Evolutionary conservation across 2,888 invertebrate species (phyloP), one percentile per base, ranked within the genome.

Genomic region (Mesorhabditis spiculigera): DNA sequence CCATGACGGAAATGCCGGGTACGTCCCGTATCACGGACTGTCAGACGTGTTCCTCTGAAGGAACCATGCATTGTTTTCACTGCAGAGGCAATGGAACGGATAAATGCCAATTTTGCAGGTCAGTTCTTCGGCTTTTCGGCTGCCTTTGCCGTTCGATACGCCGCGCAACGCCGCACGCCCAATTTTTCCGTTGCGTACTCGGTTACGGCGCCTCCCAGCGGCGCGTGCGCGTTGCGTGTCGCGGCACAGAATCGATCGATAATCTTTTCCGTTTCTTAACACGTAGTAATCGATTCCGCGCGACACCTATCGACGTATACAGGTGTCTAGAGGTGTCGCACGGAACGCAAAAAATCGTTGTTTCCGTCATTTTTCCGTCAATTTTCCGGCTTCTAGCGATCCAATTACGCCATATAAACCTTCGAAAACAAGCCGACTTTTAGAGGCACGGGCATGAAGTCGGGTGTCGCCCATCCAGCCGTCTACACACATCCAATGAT

Each of bases 361-460:
- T 28, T 66, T 66, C 63, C 61, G 10, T 42, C 28, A 28, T 3
- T 28, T 28, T 28, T 28, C 28, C 28, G 28, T 28, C 28, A 28
- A 28, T 28, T 28, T 28, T 28, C 28, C 28, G 28, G 28, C 28
- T 1, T 28, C 3, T 28, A 28, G 28, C 28, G 28, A 28, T 28
- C 28, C 28, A 3, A 28, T 28, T 28, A 28, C 28, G 28, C 28
- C 2, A 50, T 50, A 50, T 50, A 50, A 50, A 50, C 10, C 58
- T 13, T 50, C 8, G n/a, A 50, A 10, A 50, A 13, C n/a, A 13
- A 50, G n/a, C n/a, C n/a, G 10, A 44, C 45, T 13, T 73, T 58
- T 71, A 83, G 85, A 64, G 86, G 86, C 43, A 86, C 86, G 5
- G 86, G 86, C n/a, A 86, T 86, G 86, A 86, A 86, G 69, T 81